Evolutionary conservation across 1,140 invertebrate species (phyloP), one percentile per base, ranked within the genome.

Genomic region (Zelostemma sp.): DNA sequence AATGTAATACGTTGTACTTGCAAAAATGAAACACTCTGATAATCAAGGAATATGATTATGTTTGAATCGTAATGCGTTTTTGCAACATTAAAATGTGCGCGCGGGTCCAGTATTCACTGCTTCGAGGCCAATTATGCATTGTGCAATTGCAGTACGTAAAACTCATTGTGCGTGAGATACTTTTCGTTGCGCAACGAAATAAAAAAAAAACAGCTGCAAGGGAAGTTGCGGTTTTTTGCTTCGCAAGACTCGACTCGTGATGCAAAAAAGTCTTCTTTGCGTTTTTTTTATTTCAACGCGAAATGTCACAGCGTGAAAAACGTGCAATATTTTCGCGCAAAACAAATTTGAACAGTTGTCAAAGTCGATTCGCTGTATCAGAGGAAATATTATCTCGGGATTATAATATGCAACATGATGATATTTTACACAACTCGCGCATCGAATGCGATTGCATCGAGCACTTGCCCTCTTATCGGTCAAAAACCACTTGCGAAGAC

Each of bases 401-500:
- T 67, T 67, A 72, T 67, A 67, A 72, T 72, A 72, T 67, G 58
- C 55, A 68, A 61, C 57, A 65, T 67, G 60, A 62, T 61, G 69
- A 72, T 64, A 65, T 66, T 66, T 61, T 64, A 59, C 64, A 64
- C 67, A 62, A 62, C 54, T 51, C 46, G 19, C 38, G 57, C 57
- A 64, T 58, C 61, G 35, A 60, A 41, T 50, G 55, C 68, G 62
- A 69, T 69, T 65, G 66, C 66, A 63, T 72, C 64, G 62, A 71
- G 65, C 56, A 43, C 16, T 72, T 61, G 67, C 67, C 55, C 68
- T 74, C 68, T 73, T 75, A 77, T 77, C 73, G 64, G 75, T 75
- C 73, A 73, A 77, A 68, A 71, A 69, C 70, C 73, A 74, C 72
- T 71, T 66, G 65, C 60, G 68, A 72, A 77, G 66, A 73, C 68